Conservation (phyloP, 37 sponge, comb jelly and placozoan genomes). For the Bolinopsis microptera region DNA sequence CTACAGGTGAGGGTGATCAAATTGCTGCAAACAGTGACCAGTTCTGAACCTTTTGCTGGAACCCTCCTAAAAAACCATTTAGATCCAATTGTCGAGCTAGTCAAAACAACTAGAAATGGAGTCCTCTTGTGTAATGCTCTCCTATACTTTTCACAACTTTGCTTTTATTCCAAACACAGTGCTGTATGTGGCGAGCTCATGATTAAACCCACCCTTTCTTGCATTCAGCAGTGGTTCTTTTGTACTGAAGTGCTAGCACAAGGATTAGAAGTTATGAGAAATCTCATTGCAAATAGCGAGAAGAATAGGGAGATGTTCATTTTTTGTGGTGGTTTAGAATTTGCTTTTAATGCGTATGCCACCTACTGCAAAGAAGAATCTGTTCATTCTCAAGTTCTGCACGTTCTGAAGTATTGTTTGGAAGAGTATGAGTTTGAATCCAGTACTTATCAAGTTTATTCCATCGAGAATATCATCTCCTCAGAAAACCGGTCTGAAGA, state of each 20-base stretch:
- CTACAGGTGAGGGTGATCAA: not conserved
- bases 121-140: not conserved
- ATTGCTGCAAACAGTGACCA: not conserved
- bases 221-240: not conserved
- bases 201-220: not conserved
- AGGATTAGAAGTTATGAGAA: not conserved
- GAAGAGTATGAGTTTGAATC: not conserved
- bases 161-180: not conserved
- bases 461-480: not conserved
- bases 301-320: slow-evolving; percentile 8
- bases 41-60: not conserved
- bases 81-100: not conserved
- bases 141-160: not conserved
- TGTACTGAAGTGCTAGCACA: not conserved
- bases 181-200: not conserved
- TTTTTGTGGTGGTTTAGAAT: not conserved
- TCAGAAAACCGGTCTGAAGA: not conserved
- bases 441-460: not conserved
- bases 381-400: not conserved
- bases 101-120: not conserved
- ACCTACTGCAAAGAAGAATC: not conserved
- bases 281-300: not conserved
- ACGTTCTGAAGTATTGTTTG: not conserved
- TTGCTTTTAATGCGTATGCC: not conserved
- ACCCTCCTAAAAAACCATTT: not conserved